Percentiles rank a stretch among this genome's conserved stretches.
Evolutionary conservation across 2,113 vertebrate genomes (phyloP).

Genomic region (Capreolus pygargus): DNA sequence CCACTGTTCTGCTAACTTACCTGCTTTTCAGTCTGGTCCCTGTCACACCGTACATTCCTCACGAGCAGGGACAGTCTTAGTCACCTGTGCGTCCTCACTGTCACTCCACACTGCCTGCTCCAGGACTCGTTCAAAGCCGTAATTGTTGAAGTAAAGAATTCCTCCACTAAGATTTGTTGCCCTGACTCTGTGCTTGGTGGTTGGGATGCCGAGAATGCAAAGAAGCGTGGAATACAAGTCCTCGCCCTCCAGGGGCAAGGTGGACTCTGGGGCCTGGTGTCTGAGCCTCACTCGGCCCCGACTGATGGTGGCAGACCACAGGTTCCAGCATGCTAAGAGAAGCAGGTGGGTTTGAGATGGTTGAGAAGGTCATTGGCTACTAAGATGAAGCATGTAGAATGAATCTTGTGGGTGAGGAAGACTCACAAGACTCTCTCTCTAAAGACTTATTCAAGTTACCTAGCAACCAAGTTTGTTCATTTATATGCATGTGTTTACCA

Average conservation of each 20-base stretch:
- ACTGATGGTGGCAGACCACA: background rate
- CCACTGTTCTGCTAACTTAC: background rate
- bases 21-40: background rate
- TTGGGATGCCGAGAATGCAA: background rate
- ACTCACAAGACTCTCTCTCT: too few relatives aligned
- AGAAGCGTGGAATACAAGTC: background rate
- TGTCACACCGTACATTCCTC: background rate
- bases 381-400: background rate
- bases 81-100: background rate
- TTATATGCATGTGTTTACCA: background rate
- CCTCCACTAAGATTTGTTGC: background rate
- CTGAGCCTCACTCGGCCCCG: background rate
- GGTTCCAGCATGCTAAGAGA: background rate
- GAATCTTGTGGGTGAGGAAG: background rate
- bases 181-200: background rate
- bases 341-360: background rate
- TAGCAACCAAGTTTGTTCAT: slow-evolving; percentile 46
- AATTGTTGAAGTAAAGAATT: background rate
- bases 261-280: background rate
- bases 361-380: background rate
- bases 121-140: background rate
- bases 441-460: slow-evolving; percentile 29
- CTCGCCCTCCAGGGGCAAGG: background rate
- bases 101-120: background rate
- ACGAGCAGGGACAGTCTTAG: background rate